Conservation (phyloP, 2,797 vertebrate species). For the Eulemur coronatus region DNA sequence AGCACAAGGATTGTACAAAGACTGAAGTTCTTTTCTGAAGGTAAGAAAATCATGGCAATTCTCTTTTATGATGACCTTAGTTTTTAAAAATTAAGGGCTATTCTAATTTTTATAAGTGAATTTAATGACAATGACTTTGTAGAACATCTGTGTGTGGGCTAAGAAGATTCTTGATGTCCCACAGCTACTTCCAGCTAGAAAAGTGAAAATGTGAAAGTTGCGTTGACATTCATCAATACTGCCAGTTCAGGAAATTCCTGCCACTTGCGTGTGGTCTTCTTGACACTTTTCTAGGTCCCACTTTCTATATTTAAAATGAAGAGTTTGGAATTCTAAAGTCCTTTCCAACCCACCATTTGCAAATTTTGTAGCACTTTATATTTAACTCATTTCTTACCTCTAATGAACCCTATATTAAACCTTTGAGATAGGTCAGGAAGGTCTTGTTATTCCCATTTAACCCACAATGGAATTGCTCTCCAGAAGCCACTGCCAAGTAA, state of each 20-base stretch:
- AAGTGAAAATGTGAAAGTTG: background rate
- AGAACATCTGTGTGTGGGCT: background rate
- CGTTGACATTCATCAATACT: too few relatives aligned
- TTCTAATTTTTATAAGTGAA: background rate
- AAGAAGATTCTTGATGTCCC: background rate
- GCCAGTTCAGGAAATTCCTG: background rate
- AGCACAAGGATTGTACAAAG: background rate
- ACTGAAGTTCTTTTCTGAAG: background rate
- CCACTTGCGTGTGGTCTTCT: background rate
- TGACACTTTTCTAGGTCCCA: background rate
- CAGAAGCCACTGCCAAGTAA: background rate
- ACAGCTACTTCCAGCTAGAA: background rate
- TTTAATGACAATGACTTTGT: background rate
- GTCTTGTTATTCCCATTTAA: background rate
- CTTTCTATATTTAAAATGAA: background rate
- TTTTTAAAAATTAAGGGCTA: slow-evolving; percentile 47
- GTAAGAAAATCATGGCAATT: slow-evolving; percentile 69
- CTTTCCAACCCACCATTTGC: background rate
- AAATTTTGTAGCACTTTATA: background rate
- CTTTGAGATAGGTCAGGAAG: background rate
- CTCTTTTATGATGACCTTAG: slow-evolving; percentile 61
- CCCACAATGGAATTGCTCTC: background rate
- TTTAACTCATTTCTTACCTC: background rate
- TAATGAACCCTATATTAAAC: background rate
- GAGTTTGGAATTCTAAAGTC: background rate